Evolutionary conservation across 23 tunicate genomes (phyloP), one percentile per base, ranked within the genome.

Genomic region (Ascidia mentula): DNA sequence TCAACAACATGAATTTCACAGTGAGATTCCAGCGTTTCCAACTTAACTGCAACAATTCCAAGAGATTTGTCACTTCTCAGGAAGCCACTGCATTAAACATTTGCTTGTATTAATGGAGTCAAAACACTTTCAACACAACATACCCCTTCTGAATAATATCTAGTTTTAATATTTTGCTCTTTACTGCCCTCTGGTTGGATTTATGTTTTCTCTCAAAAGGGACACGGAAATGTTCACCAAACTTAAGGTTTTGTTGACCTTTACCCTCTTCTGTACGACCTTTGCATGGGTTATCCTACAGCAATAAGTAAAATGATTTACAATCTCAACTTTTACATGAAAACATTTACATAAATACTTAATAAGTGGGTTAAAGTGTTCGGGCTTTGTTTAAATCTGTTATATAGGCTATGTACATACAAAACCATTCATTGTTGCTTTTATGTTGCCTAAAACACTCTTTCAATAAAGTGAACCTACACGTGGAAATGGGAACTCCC

Each of bases 401-500:
- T n/a, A n/a, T n/a, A n/a, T n/a, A n/a, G n/a, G n/a, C n/a, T n/a
- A n/a, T n/a, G n/a, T n/a, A n/a, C n/a, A n/a, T n/a, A n/a, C n/a
- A n/a, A n/a, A n/a, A n/a, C n/a, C n/a, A n/a, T n/a, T n/a, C n/a
- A n/a, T n/a, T n/a, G n/a, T n/a, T n/a, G n/a, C n/a, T n/a, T n/a
- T n/a, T n/a, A n/a, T n/a, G n/a, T n/a, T n/a, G n/a, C n/a, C n/a
- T n/a, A n/a, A n/a, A n/a, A n/a, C n/a, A n/a, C n/a, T n/a, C n/a
- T n/a, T n/a, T n/a, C n/a, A n/a, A n/a, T n/a, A n/a, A n/a, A n/a
- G n/a, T n/a, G 30, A 15, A 61, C 93, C 84, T 46, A 93, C 98
- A 84, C 84, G 92, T 8, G 98, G 98, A 84, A 93, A 93, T 35
- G 98, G 98, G 84, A 88, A 74, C 45, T 93, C 98, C 84, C 85